These are phyloP conservation scores for Macquaria ambigua DNA, from an alignment of 2,113 vertebrate genomes.

Conservation along the genomic window DNA sequence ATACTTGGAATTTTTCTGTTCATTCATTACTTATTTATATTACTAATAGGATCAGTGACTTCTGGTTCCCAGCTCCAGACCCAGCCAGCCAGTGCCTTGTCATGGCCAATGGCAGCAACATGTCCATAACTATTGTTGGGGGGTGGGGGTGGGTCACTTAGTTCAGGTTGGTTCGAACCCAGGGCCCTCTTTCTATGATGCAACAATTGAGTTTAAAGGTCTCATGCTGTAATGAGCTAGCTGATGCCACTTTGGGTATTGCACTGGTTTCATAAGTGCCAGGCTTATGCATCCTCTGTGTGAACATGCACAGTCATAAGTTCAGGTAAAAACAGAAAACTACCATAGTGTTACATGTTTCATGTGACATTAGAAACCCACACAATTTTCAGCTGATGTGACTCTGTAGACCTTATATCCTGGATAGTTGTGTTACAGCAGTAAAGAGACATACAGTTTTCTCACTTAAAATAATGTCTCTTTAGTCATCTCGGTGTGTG, in stretches of 20 bases:
- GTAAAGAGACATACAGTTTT: neutral
- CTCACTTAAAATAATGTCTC: slow-evolving; percentile 21
- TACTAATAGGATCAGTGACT: slow-evolving; percentile 36
- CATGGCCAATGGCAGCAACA: slow-evolving; percentile 32
- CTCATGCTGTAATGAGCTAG: neutral
- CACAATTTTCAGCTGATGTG: neutral
- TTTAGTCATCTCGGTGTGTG: slow-evolving; percentile 32
- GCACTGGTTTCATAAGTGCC: neutral
- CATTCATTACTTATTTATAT: slow-evolving; percentile 28
- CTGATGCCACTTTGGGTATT: neutral
- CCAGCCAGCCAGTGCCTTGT: slow-evolving; percentile 19
- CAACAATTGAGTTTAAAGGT: slow-evolving; percentile 1
- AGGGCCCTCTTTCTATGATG: neutral
- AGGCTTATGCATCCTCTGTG: too few relatives aligned
- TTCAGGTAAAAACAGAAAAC: neutral
- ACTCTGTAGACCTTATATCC: neutral
- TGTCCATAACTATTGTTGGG: slow-evolving; percentile 5
- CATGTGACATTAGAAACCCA: neutral
- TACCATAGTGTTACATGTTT: neutral
- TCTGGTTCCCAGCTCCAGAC: slow-evolving; percentile 13
- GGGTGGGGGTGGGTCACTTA: slow-evolving; percentile 5
- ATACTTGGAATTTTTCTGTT: slow-evolving; percentile 39
- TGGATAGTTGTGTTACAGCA: slow-evolving; percentile 7
- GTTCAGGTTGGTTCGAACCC: slow-evolving; percentile 11
- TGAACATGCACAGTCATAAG: neutral